Evolutionary conservation across 1,140 invertebrate species (phyloP).

Genomic region (Caenorhabditis brenneri): DNA sequence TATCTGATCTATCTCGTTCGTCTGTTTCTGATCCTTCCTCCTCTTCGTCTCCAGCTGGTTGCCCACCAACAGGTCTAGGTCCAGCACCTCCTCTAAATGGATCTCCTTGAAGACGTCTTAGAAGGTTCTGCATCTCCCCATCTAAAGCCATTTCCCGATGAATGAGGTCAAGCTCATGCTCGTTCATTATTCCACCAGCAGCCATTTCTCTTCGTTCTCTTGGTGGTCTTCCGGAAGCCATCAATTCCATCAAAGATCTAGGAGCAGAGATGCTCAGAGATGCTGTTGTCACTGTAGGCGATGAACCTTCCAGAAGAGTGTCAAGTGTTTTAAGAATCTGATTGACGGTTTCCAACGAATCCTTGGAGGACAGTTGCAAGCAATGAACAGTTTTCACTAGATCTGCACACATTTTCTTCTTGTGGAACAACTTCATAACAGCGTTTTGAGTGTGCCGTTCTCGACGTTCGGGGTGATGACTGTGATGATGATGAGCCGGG

Average conservation of each 20-base stretch:
- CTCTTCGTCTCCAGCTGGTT: background rate
- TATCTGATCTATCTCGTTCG: constrained; percentile 3
- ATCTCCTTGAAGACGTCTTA: constrained; percentile 14
- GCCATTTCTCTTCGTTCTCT: background rate
- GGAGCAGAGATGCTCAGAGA: background rate
- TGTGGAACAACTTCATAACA: constrained; percentile 48
- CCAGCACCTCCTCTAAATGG: background rate
- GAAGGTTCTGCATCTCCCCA: constrained; percentile 4
- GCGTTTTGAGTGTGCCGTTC: constrained; percentile 21
- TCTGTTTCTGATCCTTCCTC: background rate
- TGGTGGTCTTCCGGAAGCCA: background rate
- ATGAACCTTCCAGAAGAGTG: constrained; percentile 9
- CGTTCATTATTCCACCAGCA: background rate
- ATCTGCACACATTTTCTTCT: constrained; percentile 72
- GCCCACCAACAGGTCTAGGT: background rate
- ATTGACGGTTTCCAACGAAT: constrained; percentile 10
- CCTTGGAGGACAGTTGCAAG: constrained; percentile 9
- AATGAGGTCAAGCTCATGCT: background rate
- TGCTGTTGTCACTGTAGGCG: background rate
- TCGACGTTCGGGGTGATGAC: constrained; percentile 13
- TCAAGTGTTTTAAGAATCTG: constrained; percentile 47
- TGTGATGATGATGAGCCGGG: constrained; percentile 74
- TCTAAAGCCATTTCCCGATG: background rate
- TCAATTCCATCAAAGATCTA: background rate
- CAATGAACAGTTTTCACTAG: constrained; percentile 76